Evolutionary conservation across 2,797 vertebrate genomes (phyloP), one percentile per base, ranked within the genome.

Genomic region (Xyrichtys novacula): DNA sequence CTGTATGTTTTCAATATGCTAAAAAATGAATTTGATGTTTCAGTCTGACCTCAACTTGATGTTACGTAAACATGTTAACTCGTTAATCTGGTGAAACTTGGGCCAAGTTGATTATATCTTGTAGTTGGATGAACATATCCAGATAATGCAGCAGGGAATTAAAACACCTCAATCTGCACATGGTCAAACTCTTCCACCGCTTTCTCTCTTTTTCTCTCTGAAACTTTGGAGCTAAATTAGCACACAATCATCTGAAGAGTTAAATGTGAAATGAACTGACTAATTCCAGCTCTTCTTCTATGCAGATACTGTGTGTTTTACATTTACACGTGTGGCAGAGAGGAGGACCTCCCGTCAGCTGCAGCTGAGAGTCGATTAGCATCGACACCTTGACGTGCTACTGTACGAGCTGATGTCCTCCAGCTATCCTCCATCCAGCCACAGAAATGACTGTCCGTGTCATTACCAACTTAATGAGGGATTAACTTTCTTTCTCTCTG

Each of bases 401-500:
- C 85, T 80, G 80, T 78, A 74, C 20, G 70, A 83, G 83, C 56
- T 3, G 60, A 71, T 66, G 40, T 67, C 39, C 53, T 25, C 59
- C 2, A 56, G 38, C 74, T 69, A 38, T 46, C 60, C 62, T 71
- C 49, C 36, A 39, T 58, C 49, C 57, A 31, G 55, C 72, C 65
- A 39, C 74, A 74, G 52, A 67, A 62, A 77, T 54, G 5, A 57
- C 31, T 2, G 38, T 36, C 66, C 57, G 38, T 42, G 60, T 92
- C 88, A 88, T 87, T 90, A 85, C 70, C 79, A 78, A 81, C 59
- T 83, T 89, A 92, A 88, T 91, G 89, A 92, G 87, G 89, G 56
- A 90, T 91, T 91, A 89, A 70, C 55, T 58, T 73, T 76, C 70
- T 47, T 29, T 26, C 22, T 47, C 39, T 22, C 20, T 47, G 53